These are phyloP conservation scores for Epizoanthus stellaris DNA, from an alignment of 92 coral and sea anemone genomes.

Conservation along the genomic window DNA sequence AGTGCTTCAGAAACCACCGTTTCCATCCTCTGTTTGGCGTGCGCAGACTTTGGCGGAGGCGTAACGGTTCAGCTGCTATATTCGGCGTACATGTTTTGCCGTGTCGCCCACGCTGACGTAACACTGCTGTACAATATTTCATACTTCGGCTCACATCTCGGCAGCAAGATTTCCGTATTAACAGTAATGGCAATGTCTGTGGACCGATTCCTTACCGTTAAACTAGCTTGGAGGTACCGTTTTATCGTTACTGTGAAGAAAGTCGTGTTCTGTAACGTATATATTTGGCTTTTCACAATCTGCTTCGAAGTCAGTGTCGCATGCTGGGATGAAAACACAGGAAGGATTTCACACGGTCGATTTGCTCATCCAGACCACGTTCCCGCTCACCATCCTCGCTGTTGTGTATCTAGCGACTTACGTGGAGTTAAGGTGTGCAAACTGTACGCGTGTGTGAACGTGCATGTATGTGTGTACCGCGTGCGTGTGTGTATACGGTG, in stretches of 20 bases:
- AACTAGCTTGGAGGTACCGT: slow-evolving; percentile 54
- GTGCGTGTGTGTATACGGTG: too few relatives aligned
- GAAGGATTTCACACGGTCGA: slow-evolving; percentile 50
- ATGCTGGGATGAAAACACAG: slow-evolving; percentile 27
- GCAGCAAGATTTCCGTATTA: slow-evolving; percentile 64
- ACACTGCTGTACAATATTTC: slow-evolving; percentile 26
- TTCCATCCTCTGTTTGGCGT: slow-evolving; percentile 58
- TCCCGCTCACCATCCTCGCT: slow-evolving; percentile 49
- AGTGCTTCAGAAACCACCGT: slow-evolving; percentile 51
- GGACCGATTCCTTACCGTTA: slow-evolving; percentile 62
- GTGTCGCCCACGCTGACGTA: neutral
- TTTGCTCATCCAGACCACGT: slow-evolving; percentile 67
- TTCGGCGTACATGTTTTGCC: slow-evolving; percentile 47
- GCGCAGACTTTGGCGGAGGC: slow-evolving; percentile 64
- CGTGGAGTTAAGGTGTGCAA: slow-evolving; percentile 42
- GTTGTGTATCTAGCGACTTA: slow-evolving; percentile 58
- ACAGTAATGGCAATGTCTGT: slow-evolving; percentile 63
- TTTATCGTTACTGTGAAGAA: slow-evolving; percentile 48
- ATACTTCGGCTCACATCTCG: slow-evolving; percentile 48
- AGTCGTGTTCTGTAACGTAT: slow-evolving; percentile 26
- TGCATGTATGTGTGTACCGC: too few relatives aligned
- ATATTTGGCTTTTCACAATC: slow-evolving; percentile 55
- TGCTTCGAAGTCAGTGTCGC: slow-evolving; percentile 63
- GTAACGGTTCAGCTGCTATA: slow-evolving; percentile 52
- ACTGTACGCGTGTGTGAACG: neutral